Evolutionary conservation across 2,113 vertebrate genomes (phyloP).

Genomic region (Rhinopomastus cyanomelas): DNA sequence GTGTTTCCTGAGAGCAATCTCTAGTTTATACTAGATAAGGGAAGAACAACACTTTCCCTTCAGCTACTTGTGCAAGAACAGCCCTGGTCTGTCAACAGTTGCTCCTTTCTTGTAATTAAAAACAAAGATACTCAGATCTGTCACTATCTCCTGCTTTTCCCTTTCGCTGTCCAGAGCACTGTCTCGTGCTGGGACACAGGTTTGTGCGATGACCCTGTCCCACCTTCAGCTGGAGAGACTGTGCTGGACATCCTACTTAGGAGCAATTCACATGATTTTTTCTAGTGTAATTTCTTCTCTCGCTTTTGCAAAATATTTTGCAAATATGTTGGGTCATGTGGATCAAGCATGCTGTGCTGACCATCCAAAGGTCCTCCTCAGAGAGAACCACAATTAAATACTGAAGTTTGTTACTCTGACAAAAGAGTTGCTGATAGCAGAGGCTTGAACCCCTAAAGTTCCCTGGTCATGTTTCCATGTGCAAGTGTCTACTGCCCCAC

Average conservation of each 20-base stretch:
- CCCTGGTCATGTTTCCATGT: neutral
- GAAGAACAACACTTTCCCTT: constrained; percentile 13
- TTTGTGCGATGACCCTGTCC: neutral
- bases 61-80: constrained; percentile 23
- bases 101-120: neutral
- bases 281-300: neutral
- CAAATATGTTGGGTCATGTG: too few relatives aligned
- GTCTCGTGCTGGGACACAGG: neutral
- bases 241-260: neutral
- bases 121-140: constrained; percentile 35
- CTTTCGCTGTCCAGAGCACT: neutral
- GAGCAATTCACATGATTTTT: neutral
- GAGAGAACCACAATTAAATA: neutral
- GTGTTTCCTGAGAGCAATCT: neutral
- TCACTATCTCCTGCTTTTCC: neutral
- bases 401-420: neutral
- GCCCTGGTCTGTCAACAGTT: constrained; percentile 6
- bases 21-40: constrained; percentile 56
- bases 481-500: rapidly evolving
- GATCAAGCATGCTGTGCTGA: neutral
- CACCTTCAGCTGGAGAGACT: neutral
- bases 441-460: neutral
- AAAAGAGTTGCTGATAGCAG: neutral
- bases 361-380: neutral
- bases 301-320: neutral